Percentiles rank a stretch among this genome's conserved stretches.
Conservation (phyloP, 2,888 invertebrate genomes). For the Trissolcus brochymenae region DNA sequence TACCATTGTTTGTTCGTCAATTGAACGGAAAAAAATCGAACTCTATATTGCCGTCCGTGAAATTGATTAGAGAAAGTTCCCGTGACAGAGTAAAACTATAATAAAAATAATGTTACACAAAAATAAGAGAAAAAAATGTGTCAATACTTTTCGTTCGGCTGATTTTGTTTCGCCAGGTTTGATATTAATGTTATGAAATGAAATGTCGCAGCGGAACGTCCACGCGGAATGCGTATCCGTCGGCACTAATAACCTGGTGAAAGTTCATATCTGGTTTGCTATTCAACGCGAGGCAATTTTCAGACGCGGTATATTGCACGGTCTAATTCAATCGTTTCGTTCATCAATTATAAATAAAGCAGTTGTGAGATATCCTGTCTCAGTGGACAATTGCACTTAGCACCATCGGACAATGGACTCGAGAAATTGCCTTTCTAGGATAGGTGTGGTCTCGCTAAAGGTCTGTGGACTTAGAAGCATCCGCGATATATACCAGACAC, state of each 20-base stretch:
- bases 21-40: too few species aligned
- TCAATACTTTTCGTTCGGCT: too few species aligned
- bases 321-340: constrained; percentile 50
- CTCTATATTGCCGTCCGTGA: too few species aligned
- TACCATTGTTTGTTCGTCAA: too few species aligned
- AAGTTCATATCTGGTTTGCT: constrained; percentile 64
- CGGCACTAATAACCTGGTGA: constrained; percentile 62
- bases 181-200: constrained; percentile 48
- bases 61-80: too few species aligned
- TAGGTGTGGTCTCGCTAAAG: constrained; percentile 33
- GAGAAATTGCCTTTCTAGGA: constrained; percentile 37
- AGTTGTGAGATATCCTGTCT: constrained; percentile 24
- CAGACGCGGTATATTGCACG: constrained; percentile 41
- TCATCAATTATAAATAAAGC: constrained; percentile 38
- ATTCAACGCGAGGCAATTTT: constrained; percentile 48
- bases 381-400: constrained; percentile 40
- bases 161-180: constrained; percentile 34
- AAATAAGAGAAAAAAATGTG: too few species aligned
- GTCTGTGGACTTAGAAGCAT: constrained; percentile 18
- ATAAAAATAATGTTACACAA: too few species aligned
- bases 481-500: constrained; percentile 24
- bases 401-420: constrained; percentile 38
- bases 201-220: constrained; percentile 38
- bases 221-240: constrained; percentile 31
- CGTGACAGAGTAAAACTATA: neutral